These are phyloP conservation scores for Netelia inedita DNA, from an alignment of 2,888 invertebrate species.

Conservation along the genomic window DNA sequence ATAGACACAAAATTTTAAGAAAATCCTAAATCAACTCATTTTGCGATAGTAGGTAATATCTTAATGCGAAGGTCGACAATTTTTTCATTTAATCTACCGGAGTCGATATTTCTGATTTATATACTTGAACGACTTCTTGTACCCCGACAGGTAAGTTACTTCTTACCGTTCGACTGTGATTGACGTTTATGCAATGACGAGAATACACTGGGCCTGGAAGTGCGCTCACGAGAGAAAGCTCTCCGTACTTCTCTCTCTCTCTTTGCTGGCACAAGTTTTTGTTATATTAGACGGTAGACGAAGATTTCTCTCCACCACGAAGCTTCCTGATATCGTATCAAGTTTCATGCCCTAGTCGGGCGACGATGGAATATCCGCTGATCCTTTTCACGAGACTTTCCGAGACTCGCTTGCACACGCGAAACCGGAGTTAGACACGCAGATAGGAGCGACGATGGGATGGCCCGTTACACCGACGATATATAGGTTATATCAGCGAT, in stretches of 20 bases:
- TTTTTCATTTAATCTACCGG: neutral
- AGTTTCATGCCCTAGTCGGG: conserved; percentile 42
- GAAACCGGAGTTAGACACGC: conserved; percentile 29
- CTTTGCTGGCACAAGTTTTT: neutral
- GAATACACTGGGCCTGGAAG: neutral
- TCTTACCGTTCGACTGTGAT: neutral
- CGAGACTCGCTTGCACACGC: conserved; percentile 41
- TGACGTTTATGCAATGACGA: neutral
- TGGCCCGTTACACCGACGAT: neutral
- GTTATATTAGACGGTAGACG: conserved; percentile 25
- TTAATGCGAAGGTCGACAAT: neutral
- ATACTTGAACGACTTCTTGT: neutral
- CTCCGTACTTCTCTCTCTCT: neutral
- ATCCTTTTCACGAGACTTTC: conserved; percentile 41
- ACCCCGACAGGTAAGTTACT: neutral
- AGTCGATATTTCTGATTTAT: neutral
- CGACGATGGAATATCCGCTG: conserved; percentile 42
- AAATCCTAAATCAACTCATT: too few species aligned
- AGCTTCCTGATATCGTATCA: conserved; percentile 54
- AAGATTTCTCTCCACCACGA: conserved; percentile 18
- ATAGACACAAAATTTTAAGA: too few species aligned
- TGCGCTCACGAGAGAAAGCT: neutral
- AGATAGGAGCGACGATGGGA: conserved; percentile 4
- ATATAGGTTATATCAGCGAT: conserved; percentile 25
- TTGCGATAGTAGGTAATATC: too few species aligned